Evolutionary conservation across 1,140 invertebrate species (phyloP), one percentile per base, ranked within the genome.

Genomic region (Platorchestia sp.): DNA sequence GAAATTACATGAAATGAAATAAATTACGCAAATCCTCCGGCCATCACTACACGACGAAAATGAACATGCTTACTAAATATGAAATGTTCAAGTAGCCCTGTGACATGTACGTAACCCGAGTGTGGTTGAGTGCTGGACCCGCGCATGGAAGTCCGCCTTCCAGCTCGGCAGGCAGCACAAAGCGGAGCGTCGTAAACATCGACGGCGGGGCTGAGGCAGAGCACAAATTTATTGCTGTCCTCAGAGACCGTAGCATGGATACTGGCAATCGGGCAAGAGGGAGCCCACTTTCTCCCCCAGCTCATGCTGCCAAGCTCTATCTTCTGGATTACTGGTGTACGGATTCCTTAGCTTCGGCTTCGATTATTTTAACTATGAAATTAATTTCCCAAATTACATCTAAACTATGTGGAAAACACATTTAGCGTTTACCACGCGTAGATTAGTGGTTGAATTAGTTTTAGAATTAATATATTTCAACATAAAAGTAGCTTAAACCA

Each of bases 211-310:
- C 86, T 7, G 10, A 89, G 87, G 87, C 87, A 89, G 41, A 42
- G 87, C 91, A 75, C 10, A 47, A 93, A 93, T 93, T 93, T 93
- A 93, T 93, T 45, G 45, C 43, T 45, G 45, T 93, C 91, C 91
- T 93, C 43, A 93, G 91, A 47, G 45, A 44, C 91, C 40, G 41
- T 90, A 90, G 87, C 87, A 90, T 45, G 87, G 87, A 90, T 90
- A 22, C 44, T 7, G 43, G 91, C 44, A 45, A 89, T 89, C 87
- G 87, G n/a, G 87, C 87, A 89, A 44, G 27, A 44, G 41, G 87
- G 87, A 89, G 59, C 59, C 59, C 59, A 75, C 59, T 22, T 27
- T 75, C 59, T 75, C 27, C 6, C 27, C 7, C 59, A 75, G 59
- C 59, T 75, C 7, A 75, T 22, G 36, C 59, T 75, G 59, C 27